Evolutionary conservation across 2,797 vertebrate genomes (phyloP).

Genomic region (Halcyon chelicuti): DNA sequence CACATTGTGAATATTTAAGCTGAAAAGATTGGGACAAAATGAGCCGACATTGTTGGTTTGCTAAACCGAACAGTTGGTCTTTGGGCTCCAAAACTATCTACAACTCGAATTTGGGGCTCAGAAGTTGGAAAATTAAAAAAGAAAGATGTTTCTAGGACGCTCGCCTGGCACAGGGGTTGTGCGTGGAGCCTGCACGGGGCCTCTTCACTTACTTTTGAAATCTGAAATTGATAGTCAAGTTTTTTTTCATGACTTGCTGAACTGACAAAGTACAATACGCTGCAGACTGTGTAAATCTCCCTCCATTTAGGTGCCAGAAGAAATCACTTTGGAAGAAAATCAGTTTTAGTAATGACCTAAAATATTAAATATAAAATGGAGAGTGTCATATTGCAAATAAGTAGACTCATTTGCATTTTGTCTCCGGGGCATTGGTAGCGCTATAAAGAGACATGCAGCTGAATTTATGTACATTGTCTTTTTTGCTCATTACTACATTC

Average conservation of each 20-base stretch:
- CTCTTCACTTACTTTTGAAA: slow-evolving; percentile 24
- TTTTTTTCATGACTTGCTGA: slow-evolving; percentile 36
- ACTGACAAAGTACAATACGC: slow-evolving; percentile 54
- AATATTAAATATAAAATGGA: slow-evolving; percentile 72
- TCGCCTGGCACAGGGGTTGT: neutral
- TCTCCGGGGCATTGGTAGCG: slow-evolving; percentile 62
- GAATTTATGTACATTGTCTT: slow-evolving; percentile 71
- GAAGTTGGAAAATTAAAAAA: slow-evolving; percentile 70
- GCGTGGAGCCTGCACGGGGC: slow-evolving; percentile 44
- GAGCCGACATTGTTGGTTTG: slow-evolving; percentile 84
- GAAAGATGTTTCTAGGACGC: slow-evolving; percentile 54
- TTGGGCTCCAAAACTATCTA: slow-evolving; percentile 76
- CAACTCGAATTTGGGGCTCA: slow-evolving; percentile 76
- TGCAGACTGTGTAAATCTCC: slow-evolving; percentile 58
- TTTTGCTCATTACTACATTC: slow-evolving; percentile 73
- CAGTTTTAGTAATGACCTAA: slow-evolving; percentile 61
- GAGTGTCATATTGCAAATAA: slow-evolving; percentile 72
- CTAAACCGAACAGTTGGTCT: slow-evolving; percentile 82
- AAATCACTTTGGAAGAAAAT: slow-evolving; percentile 69
- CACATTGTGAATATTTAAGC: slow-evolving; percentile 91
- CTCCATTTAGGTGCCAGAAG: slow-evolving; percentile 65
- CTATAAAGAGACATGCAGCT: slow-evolving; percentile 63
- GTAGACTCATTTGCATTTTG: slow-evolving; percentile 72
- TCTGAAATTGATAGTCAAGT: slow-evolving; percentile 45
- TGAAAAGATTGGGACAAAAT: slow-evolving; percentile 85